Percentiles rank a stretch among this genome's conserved stretches.
These are phyloP conservation scores for Aphidius colemani DNA, from an alignment of 2,888 invertebrate genomes.

Conservation along the genomic window DNA sequence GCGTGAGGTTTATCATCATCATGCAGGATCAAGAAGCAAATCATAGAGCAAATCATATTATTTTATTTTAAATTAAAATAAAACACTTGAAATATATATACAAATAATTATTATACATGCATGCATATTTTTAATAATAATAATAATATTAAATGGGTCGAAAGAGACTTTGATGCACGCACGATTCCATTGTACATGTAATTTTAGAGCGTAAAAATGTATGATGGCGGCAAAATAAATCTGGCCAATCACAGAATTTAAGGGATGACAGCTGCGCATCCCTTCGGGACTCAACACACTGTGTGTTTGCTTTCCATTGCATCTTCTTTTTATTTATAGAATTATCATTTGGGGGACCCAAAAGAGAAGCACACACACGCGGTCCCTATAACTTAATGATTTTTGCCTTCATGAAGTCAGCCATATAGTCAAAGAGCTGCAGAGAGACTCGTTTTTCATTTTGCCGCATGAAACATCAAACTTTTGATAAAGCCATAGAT, in stretches of 20 bases:
- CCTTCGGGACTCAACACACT: constrained; percentile 42
- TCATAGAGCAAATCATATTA: too few relatives aligned
- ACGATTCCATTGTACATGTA: constrained; percentile 49
- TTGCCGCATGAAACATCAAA: neutral
- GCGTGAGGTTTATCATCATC: constrained; percentile 11
- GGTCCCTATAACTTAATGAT: constrained; percentile 59
- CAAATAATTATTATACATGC: too few relatives aligned
- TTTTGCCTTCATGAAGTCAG: constrained; percentile 60
- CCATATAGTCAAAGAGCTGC: constrained; percentile 59
- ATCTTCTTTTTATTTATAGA: too few relatives aligned
- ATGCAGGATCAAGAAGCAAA: too few relatives aligned
- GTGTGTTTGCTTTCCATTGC: constrained; percentile 11
- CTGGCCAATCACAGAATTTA: constrained; percentile 50
- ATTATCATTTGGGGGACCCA: constrained; percentile 15
- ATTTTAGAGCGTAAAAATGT: constrained; percentile 56
- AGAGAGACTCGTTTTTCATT: constrained; percentile 29
- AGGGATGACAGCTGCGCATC: constrained; percentile 56
- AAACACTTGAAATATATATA: neutral
- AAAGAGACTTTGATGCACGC: constrained; percentile 1
- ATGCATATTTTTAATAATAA: too few relatives aligned
- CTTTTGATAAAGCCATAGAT: neutral
- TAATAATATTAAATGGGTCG: neutral
- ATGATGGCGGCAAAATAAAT: constrained; percentile 52
- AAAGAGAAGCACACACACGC: constrained; percentile 37
- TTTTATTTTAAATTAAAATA: neutral